Evolutionary conservation across 2,113 vertebrate genomes (phyloP), one percentile per base, ranked within the genome.

Genomic region (Phocoena sinus): DNA sequence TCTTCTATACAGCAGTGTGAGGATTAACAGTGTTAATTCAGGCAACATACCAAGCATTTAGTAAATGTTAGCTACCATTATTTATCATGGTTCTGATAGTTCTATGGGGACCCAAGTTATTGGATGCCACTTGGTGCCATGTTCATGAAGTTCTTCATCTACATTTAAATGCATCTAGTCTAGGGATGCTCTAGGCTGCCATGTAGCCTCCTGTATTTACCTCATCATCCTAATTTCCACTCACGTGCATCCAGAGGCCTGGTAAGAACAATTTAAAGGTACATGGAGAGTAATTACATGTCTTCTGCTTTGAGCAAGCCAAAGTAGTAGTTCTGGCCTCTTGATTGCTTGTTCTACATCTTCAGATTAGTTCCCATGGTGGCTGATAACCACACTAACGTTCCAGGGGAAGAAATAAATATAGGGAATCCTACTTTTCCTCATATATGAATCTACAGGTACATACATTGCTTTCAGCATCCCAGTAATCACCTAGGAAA

Each of bases 321-420:
- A 31, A 76, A 25, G n/a, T 91, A 25, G n/a, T 91, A 68, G 15
- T 68, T 89, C 25, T 84, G 63, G 33, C 15, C 41, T 74, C 14
- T 91, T 88, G 18, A 3, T 91, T 93, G 33, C n/a, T 74, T 70
- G 25, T 80, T 77, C 31, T 73, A 44, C 58, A 25, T 77, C 38
- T 91, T 86, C 50, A 83, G 31, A 74, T 83, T 83, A 81, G 20
- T 33, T 89, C 13, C 18, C 36, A 41, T 56, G 38, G 63, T 91
- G 65, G 28, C 33, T 91, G 62, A 87, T n/a, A 93, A 92, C 0
- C 15, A 68, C 33, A 81, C 5, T 23, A 58, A 73, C 12, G 70
- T 96, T 70, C 18, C 31, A 62, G 47, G 67, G 33, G 26, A 53
- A 82, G n/a, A 95, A 86, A 94, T 81, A 95, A 86, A 94, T 76